Evolutionary conservation across 2,113 vertebrate genomes (phyloP), one percentile per base, ranked within the genome.

Genomic region (Laticauda laticaudata): DNA sequence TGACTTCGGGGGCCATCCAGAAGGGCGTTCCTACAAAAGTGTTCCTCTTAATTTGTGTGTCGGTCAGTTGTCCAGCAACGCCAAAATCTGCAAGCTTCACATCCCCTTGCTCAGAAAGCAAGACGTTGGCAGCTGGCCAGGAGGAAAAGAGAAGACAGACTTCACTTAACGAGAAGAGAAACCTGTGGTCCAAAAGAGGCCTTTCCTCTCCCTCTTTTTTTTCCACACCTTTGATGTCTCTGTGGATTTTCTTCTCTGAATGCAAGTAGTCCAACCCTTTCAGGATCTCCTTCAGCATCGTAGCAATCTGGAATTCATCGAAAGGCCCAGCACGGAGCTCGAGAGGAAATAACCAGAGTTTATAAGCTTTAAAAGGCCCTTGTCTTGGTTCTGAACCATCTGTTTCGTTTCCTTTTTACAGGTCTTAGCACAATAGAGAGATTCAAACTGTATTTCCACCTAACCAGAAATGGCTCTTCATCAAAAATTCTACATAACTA

Each of bases 1-100:
- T 99, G 96, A 99, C 99, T 97, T 99, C 99, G 1, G 99, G 99
- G 18, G 99, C 99, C 99, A 99, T 99, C 99, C 99, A 99, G 96
- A 99, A 99, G 0, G 98, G 98, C 20, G 98, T 99, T 87, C 98
- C 98, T 88, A 99, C 98, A 95, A 99, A 99, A 11, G 99, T 99
- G 89, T 99, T 99, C 96, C 99, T 98, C 96, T 99, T 99, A 93
- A 99, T 99, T 94, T 99, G 99, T 0, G 99, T 99, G 96, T 99
- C 99, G 2, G 98, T 99, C 96, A 99, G 97, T 97, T 99, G 98
- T 55, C 98, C 98, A 54, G 99, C 99, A 94, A 99, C 99, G 39
- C 99, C 99, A 96, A 99, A 99, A 97, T 99, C 99, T 0, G 99
- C 99, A 93, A 99, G 98, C 94, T 99, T 99, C 92, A 99, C 99